Evolutionary conservation across 1,140 invertebrate species (phyloP).

Genomic region (Aphelinus atriplicis): DNA sequence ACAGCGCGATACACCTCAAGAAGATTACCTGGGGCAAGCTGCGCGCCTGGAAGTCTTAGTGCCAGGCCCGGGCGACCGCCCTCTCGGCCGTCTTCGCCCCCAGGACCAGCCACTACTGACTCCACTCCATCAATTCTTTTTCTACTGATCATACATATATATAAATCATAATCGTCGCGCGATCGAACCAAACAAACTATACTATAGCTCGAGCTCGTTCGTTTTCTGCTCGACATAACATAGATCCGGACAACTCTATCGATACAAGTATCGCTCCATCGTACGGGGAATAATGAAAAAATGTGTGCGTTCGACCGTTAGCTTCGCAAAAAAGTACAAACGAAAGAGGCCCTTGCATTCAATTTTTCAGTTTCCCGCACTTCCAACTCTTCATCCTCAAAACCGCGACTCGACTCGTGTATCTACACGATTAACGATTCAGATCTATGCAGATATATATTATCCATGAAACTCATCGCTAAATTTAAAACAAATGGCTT

Average conservation of each 20-base stretch:
- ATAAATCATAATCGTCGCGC: too few species aligned
- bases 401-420: constrained; percentile 12
- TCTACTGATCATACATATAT: too few species aligned
- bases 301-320: not conserved
- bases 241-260: too few species aligned
- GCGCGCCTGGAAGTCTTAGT: constrained; percentile 79
- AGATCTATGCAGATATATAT: not conserved
- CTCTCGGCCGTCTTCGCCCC: constrained; percentile 55
- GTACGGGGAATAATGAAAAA: not conserved
- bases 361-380: not conserved
- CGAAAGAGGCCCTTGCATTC: not conserved
- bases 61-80: constrained; percentile 62
- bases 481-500: constrained; percentile 19
- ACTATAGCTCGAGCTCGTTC: too few species aligned
- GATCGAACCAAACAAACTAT: too few species aligned
- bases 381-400: constrained; percentile 5
- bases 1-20: constrained; percentile 77
- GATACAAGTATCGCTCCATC: too few species aligned
- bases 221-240: too few species aligned
- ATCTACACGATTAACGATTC: not conserved
- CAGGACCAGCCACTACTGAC: constrained; percentile 44
- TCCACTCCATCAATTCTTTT: too few species aligned
- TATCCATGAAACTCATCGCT: not conserved
- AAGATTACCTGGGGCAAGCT: constrained; percentile 79
- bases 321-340: constrained; percentile 15